Evolutionary conservation across 1,140 invertebrate species (phyloP), one percentile per base, ranked within the genome.

Genomic region (Saccostrea glomerata): DNA sequence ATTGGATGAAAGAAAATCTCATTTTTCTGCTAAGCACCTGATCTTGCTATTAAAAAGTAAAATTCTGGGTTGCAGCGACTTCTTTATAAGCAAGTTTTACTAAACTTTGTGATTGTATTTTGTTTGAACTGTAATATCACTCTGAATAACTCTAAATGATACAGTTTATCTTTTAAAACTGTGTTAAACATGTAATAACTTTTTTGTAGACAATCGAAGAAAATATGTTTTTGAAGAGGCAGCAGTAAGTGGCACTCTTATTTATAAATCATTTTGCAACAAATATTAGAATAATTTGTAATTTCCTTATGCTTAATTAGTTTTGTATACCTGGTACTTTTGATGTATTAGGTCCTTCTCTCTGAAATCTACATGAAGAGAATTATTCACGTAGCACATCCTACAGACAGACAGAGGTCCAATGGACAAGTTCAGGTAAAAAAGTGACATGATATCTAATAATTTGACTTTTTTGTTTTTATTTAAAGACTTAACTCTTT

Each of bases 211-310:
- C 54, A n/a, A 55, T 55, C 82, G 7, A 23, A 84, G 82, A 25
- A 84, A 84, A 56, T 84, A 84, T 25, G n/a, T 54, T n/a, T 84
- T 84, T 84, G 82, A 84, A 84, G 82, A 84, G 17, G 82, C 82
- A n/a, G 82, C 54, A 23, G 82, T 84, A 84, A 56, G 82, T 47
- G 12, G 13, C 5, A 20, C 20, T 20, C 15, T 63, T n/a, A 63
- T 63, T 63, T 2, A 1, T n/a, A n/a, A 7, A 20, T 63, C 58
- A 63, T 17, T n/a, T 0, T 63, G 58, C 2, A 47, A 11, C 20
- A 20, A 63, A 63, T n/a, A 6, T 17, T 63, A 17, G 13, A 2
- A 63, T 6, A 63, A n/a, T 20, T 0, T 63, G 15, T 20, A 20
- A 20, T 63, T 63, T 63, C 20, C 15, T 60, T 20, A 20, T 63